Percentiles rank a stretch among this genome's conserved stretches.
phyloP scores from a whole-genome alignment of 2,797 vertebrate species.

The Ataeniobius toweri region DNA sequence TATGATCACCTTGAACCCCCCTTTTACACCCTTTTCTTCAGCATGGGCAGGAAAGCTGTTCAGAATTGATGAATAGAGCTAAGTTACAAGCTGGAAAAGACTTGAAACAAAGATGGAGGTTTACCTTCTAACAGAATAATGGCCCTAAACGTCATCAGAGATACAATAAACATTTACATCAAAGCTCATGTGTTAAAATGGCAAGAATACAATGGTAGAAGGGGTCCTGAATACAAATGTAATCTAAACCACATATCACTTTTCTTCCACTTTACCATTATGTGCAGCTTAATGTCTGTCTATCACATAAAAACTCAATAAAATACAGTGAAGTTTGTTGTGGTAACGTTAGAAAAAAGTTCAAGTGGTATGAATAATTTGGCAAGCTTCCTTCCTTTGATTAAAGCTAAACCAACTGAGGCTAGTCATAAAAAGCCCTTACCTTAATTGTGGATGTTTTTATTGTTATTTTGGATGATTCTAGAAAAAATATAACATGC shows the following conservation, averaged over 20 bases:
- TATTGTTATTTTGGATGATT: background rate
- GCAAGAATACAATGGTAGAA: background rate
- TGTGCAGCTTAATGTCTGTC: background rate
- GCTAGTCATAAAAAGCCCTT: background rate
- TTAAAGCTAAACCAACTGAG: background rate
- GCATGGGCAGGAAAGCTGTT: background rate
- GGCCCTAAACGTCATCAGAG: background rate
- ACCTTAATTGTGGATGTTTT: background rate
- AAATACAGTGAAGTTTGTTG: background rate
- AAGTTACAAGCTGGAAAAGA: background rate
- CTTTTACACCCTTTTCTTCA: background rate
- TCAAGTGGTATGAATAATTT: background rate
- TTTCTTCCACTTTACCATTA: background rate
- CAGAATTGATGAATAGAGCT: background rate
- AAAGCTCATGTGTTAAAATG: background rate
- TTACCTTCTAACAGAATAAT: background rate
- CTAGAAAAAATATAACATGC: background rate
- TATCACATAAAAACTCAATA: background rate
- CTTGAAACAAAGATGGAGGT: background rate
- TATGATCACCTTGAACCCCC: background rate
- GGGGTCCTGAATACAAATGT: background rate
- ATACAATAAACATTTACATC: background rate
- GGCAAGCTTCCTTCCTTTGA: background rate
- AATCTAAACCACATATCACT: background rate
- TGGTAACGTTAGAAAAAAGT: too few species aligned